These are phyloP conservation scores for Callorhinus ursinus DNA, from an alignment of 2,113 vertebrate genomes.

Conservation along the genomic window DNA sequence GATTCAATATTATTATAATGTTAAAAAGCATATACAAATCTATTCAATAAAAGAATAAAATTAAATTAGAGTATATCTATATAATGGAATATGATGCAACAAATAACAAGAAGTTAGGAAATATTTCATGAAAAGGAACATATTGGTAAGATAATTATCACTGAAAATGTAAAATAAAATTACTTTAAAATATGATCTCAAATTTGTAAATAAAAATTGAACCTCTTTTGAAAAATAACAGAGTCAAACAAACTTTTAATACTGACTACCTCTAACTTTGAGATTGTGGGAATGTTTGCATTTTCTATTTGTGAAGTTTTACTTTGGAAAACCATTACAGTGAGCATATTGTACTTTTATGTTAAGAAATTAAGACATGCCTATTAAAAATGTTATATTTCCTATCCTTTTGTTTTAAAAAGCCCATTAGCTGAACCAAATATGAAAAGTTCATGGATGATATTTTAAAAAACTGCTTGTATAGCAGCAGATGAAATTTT, in stretches of 20 bases:
- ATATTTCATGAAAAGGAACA: background rate
- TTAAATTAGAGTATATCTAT: background rate
- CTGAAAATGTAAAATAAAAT: background rate
- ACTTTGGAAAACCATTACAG: background rate
- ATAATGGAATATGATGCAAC: background rate
- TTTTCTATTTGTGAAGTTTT: conserved; percentile 9
- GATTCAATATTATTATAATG: background rate
- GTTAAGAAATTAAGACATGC: background rate
- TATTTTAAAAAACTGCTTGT: background rate
- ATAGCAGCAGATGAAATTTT: background rate
- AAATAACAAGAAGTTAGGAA: background rate
- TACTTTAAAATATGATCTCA: background rate
- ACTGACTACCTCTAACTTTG: background rate
- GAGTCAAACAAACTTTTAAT: background rate
- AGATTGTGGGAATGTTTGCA: background rate
- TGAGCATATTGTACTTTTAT: background rate
- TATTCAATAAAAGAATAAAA: background rate
- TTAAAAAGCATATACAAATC: background rate
- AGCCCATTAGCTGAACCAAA: background rate
- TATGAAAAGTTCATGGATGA: background rate
- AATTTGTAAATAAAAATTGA: background rate
- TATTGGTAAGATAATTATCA: background rate
- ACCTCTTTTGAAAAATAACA: background rate
- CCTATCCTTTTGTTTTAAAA: background rate
- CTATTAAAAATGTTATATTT: conserved; percentile 19